Conservation (phyloP, 92 coral and sea anemone genomes). For the Zoanthus gigantus region DNA sequence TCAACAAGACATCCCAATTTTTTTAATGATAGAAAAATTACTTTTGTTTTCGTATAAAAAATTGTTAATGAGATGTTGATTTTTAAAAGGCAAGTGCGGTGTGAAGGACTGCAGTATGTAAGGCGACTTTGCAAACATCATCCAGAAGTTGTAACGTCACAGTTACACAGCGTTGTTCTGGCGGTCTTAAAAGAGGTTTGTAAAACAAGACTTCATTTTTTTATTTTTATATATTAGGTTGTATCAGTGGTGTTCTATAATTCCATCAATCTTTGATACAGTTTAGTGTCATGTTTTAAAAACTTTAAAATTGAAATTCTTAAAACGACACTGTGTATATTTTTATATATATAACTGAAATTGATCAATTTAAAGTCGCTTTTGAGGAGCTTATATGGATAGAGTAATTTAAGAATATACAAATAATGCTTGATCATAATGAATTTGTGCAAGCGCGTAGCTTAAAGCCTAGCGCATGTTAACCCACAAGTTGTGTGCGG, state of each 20-base stretch:
- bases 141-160: slow-evolving; percentile 71
- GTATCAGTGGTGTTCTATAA: no score
- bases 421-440: no score
- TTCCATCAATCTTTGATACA: neutral
- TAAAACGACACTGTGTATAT: no score
- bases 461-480: no score
- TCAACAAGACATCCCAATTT: neutral
- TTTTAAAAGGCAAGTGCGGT: slow-evolving; percentile 80
- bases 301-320: no score
- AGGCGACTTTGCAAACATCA: slow-evolving; percentile 91
- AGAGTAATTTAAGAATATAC: no score
- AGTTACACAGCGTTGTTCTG: slow-evolving; percentile 78
- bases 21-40: neutral
- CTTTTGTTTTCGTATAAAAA: neutral
- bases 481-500: no score
- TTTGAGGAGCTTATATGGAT: no score
- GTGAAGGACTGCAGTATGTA: slow-evolving; percentile 90
- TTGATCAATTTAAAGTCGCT: no score
- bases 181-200: slow-evolving; percentile 93
- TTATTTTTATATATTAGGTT: neutral
- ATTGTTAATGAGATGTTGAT: neutral
- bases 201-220: neutral
- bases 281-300: no score
- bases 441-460: no score
- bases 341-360: no score